Base-by-base conservation (phyloP, 2,797 vertebrate genomes). In the Coreius guichenoti region DNA sequence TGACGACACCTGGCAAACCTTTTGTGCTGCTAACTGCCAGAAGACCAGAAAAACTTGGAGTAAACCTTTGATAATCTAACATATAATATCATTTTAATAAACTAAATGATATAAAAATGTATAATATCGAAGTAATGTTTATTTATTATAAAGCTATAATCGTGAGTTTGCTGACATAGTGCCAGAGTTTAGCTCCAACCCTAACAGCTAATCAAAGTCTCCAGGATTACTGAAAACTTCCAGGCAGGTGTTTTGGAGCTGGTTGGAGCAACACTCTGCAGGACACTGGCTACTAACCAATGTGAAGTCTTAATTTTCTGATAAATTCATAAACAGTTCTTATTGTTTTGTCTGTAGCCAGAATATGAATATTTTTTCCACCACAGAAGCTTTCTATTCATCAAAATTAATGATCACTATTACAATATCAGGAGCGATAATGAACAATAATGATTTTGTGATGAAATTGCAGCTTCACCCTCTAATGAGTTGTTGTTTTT, bases 71-170 rank as follows among this genome's bases (percentile, higher is more conserved):
- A n/a, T 12, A 61, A 61, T 61, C 23, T 5, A 26, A 61, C n/a
- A 61, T 61, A 13, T 61, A 26, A 61, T 61, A 26, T 61, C 0
- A 5, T 14, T 61, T 63, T 12, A 63, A 26, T 16, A 6, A 17
- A 61, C 4, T 3, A 3, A n/a, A n/a, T n/a, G n/a, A n/a, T n/a
- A 5, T 17, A 0, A 5, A 49, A 1, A 6, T 16, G 5, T 56
- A 26, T 11, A 58, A n/a, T 58, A 61, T 61, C 47, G 14, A 49
- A 49, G 47, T 49, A 49, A 49, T 47, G 45, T 14, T 33, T 33
- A 33, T 33, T 33, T 33, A 33, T 33, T 33, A 33, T 33, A 33
- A 33, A 33, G 33, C 33, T 33, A 33, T 33, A 33, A 33, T 33
- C 3, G 33, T 33, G 33, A 33, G 33, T 33, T 33, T 33, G 43